Conservation (phyloP, 1,140 invertebrate species). For the Calosoma granatense region DNA sequence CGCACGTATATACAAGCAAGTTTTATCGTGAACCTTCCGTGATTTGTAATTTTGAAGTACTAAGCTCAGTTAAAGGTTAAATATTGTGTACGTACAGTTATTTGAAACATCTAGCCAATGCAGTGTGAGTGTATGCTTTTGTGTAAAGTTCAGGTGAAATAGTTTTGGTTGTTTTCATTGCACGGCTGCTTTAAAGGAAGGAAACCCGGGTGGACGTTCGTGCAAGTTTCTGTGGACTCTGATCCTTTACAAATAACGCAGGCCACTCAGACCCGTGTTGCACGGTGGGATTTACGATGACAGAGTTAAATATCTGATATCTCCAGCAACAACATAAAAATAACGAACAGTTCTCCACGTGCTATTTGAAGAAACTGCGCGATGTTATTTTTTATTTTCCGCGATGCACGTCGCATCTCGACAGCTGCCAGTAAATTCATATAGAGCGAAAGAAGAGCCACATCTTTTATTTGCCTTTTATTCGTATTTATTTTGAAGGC, state of each 20-base stretch:
- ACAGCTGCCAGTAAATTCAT: background rate
- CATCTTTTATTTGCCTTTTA: background rate
- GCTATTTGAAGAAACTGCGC: background rate
- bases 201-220: too few species aligned
- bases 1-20: too few species aligned
- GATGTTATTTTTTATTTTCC: background rate
- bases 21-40: too few species aligned
- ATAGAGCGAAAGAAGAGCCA: too few species aligned
- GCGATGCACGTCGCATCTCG: background rate
- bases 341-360: background rate
- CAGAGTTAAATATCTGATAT: slow-evolving; percentile 6
- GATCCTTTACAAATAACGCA: slow-evolving; percentile 7
- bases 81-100: too few species aligned
- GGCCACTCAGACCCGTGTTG: background rate
- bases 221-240: background rate
- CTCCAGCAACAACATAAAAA: slow-evolving; percentile 1
- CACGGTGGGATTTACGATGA: slow-evolving; percentile 1
- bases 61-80: too few species aligned
- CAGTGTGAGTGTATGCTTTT: too few species aligned
- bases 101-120: too few species aligned
- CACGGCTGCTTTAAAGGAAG: too few species aligned
- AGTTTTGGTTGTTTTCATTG: too few species aligned
- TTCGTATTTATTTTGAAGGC: background rate
- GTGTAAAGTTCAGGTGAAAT: too few species aligned
- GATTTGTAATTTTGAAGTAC: too few species aligned